phyloP scores from a whole-genome alignment of 2,888 invertebrate species.

The Lathronympha strigana region DNA sequence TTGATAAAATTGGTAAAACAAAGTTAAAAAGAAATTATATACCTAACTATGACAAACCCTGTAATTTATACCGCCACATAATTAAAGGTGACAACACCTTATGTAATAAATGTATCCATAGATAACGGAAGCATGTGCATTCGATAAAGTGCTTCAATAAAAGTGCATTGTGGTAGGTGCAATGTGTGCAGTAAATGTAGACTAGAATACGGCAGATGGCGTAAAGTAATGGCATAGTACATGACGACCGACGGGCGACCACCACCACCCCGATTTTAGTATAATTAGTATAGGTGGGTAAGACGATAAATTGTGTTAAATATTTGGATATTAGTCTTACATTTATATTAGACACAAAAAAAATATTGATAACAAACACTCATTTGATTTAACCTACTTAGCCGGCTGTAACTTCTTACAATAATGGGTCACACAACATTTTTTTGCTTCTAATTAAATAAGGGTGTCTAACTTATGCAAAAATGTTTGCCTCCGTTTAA shows the following conservation, averaged over 20 bases:
- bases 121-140: constrained; percentile 47
- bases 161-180: constrained; percentile 41
- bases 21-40: neutral
- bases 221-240: neutral
- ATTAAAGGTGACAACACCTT: constrained; percentile 49
- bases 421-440: too few relatives aligned
- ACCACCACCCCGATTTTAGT: too few relatives aligned
- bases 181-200: constrained; percentile 35
- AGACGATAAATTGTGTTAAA: too few relatives aligned
- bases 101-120: constrained; percentile 37
- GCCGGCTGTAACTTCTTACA: too few relatives aligned
- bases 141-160: constrained; percentile 41
- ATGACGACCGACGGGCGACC: too few relatives aligned
- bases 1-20: neutral
- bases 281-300: too few relatives aligned
- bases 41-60: too few relatives aligned
- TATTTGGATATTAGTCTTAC: too few relatives aligned
- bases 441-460: too few relatives aligned
- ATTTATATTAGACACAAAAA: too few relatives aligned
- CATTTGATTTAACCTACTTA: too few relatives aligned
- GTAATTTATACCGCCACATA: constrained; percentile 45
- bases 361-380: too few relatives aligned
- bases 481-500: neutral
- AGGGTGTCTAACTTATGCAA: neutral
- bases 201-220: constrained; percentile 35